Evolutionary conservation across 1,140 invertebrate species (phyloP), one percentile per base, ranked within the genome.

Genomic region (Argopecten irradians): DNA sequence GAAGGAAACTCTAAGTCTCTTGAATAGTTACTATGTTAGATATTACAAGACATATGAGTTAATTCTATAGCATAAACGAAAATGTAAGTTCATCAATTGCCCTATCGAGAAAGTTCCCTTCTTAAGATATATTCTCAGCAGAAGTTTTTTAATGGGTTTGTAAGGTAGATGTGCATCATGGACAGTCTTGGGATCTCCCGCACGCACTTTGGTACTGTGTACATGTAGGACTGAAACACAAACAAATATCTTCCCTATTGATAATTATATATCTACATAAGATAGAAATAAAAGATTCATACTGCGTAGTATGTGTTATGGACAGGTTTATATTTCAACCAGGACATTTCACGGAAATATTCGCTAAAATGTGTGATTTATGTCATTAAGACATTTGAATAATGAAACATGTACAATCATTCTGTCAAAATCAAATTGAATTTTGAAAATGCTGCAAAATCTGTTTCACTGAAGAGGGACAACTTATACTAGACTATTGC

Each of bases 151-250:
- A 71, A 28, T n/a, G 55, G 55, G 13, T 71, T 71, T 1, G 55
- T 28, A 2, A 93, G 19, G 89, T 92, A 93, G 35, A 92, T 91
- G 83, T 93, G 92, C 8, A 93, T 46, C 19, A 91, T 93, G 7
- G 91, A 90, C 11, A 92, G 41, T 33, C 41, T 39, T 28, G 87
- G 88, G 82, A 85, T 22, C 8, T 86, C 84, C 8, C 33, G 46
- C 3, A 93, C 55, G 88, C 91, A 93, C 3, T 71, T 83, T 33
- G 92, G 92, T 36, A 88, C 84, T 11, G 87, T 46, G 1, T 87
- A 87, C 87, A 93, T 90, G 82, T 91, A 92, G 19, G 46, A 87
- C 88, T 91, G 82, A 14, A 89, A 91, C 11, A n/a, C 1, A 82
- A 22, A 83, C 86, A 55, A 34, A 83, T 43, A 83, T 46, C 9